phyloP scores from a whole-genome alignment of 2,888 invertebrate genomes.

The Beris morrisii region DNA sequence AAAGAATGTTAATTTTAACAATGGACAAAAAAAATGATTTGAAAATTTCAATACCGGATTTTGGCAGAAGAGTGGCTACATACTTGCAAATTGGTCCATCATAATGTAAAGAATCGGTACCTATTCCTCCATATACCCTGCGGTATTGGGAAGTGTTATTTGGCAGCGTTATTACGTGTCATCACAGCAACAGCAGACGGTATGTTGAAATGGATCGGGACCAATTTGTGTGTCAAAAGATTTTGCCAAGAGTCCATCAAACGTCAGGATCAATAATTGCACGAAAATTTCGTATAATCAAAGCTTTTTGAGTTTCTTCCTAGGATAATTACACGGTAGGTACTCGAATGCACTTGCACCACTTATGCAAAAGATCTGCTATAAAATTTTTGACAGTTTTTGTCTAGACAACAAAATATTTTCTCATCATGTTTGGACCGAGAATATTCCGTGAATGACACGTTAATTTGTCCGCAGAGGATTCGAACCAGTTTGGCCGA shows the following conservation, averaged over 20 bases:
- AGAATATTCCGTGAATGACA: too few relatives aligned
- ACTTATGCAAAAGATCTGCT: neutral
- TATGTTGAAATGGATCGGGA: slow-evolving; percentile 2
- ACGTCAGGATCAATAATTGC: slow-evolving; percentile 25
- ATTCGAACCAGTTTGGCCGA: too few relatives aligned
- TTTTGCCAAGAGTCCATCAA: slow-evolving; percentile 29
- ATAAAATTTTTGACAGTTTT: slow-evolving; percentile 20
- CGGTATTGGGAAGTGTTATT: slow-evolving; percentile 7
- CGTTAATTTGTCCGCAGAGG: too few relatives aligned
- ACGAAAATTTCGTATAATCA: slow-evolving; percentile 19
- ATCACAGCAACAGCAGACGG: too few relatives aligned
- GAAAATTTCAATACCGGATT: too few relatives aligned
- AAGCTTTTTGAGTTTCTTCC: neutral
- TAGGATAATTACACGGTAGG: slow-evolving; percentile 20
- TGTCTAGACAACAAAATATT: slow-evolving; percentile 8
- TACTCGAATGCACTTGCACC: slow-evolving; percentile 22
- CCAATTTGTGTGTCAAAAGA: slow-evolving; percentile 30
- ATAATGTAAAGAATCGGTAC: too few relatives aligned
- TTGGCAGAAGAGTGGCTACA: too few relatives aligned
- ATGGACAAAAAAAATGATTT: too few relatives aligned
- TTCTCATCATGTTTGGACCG: too few relatives aligned
- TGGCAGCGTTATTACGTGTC: too few relatives aligned
- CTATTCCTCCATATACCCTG: neutral
- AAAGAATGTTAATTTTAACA: too few relatives aligned
- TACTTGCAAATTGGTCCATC: too few relatives aligned